Base-by-base conservation (phyloP, 2,888 invertebrate species). In the Embidobia sp. region DNA sequence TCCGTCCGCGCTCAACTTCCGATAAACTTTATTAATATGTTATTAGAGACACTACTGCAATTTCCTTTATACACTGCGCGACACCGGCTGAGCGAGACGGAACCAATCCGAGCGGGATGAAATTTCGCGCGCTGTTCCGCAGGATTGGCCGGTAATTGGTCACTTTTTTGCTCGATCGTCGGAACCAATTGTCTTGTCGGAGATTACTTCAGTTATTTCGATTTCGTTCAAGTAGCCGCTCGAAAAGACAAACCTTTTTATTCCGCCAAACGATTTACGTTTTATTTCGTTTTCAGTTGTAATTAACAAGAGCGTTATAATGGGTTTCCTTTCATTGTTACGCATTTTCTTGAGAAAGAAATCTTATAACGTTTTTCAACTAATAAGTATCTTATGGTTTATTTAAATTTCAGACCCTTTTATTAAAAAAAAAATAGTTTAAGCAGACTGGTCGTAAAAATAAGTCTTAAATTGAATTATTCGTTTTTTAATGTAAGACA, bases 21-120 rank as follows among this genome's bases (percentile, higher is more conserved):
- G 51, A 74, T 73, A 66, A 73, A 73, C 73, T 73, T 73, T 73
- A 73, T 73, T 73, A 73, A 73, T 73, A 73, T 59, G 59, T 66
- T 73, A 73, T 73, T 73, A 66, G 66, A 73, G 19, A 53, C 27
- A 42, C 44, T 22, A 42, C 44, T 35, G 40, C 27, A 55, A 64
- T 73, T 57, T 44, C 59, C 37, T 64, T 51, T 73, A 59, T 73
- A 73, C 29, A 73, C 64, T 57, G 6, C 31, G 29, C 10, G 37
- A 51, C 8, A 46, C n/a, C 29, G 6, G 33, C 40, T n/a, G 15
- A 19, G 27, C n/a, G 29, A 37, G 40, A 37, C 7, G 4, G 13
- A 19, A 29, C 10, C 3, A 35, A 27, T 44, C 6, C 40, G 5
- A 22, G 42, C 1, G 57, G 42, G 64, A 64, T 49, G 48, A 29